These are phyloP conservation scores for Lithosia quadra DNA, from an alignment of 2,888 invertebrate species.

Conservation along the genomic window DNA sequence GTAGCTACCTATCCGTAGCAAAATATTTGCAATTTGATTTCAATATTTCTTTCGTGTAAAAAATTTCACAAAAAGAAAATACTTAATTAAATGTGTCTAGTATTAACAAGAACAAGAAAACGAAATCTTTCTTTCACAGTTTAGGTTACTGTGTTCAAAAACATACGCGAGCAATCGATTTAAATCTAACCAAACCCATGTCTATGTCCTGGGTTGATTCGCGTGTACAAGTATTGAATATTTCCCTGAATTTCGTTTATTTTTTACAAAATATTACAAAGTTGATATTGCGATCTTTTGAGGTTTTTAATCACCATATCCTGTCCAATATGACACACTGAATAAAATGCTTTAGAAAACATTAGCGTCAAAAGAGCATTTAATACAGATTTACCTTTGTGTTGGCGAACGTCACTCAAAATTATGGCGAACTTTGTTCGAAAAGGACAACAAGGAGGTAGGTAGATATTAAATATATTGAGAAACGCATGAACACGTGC, in stretches of 20 bases:
- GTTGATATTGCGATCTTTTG: conserved; percentile 59
- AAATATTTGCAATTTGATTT: neutral
- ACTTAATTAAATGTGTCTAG: neutral
- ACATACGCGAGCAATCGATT: neutral
- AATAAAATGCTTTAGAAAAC: conserved; percentile 65
- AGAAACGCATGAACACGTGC: conserved; percentile 45
- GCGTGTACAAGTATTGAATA: neutral
- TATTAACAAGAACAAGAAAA: neutral
- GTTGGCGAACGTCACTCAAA: conserved; percentile 81
- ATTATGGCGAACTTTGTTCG: conserved; percentile 61
- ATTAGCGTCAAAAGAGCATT: conserved; percentile 79
- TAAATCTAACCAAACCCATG: neutral
- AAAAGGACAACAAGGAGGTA: conserved; percentile 57
- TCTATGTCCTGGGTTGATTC: neutral
- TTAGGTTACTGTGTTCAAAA: neutral
- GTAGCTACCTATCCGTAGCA: neutral
- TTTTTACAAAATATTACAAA: conserved; percentile 40
- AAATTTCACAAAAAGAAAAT: no score
- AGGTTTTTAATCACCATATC: conserved; percentile 70
- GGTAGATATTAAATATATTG: conserved; percentile 46
- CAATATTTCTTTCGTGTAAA: neutral
- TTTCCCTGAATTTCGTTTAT: conserved; percentile 24
- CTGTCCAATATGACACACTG: conserved; percentile 71
- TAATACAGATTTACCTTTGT: conserved; percentile 79
- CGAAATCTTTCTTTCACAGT: no score